Evolutionary conservation across 2,888 invertebrate genomes (phyloP), one percentile per base, ranked within the genome.

Genomic region (Girardia tigrina): DNA sequence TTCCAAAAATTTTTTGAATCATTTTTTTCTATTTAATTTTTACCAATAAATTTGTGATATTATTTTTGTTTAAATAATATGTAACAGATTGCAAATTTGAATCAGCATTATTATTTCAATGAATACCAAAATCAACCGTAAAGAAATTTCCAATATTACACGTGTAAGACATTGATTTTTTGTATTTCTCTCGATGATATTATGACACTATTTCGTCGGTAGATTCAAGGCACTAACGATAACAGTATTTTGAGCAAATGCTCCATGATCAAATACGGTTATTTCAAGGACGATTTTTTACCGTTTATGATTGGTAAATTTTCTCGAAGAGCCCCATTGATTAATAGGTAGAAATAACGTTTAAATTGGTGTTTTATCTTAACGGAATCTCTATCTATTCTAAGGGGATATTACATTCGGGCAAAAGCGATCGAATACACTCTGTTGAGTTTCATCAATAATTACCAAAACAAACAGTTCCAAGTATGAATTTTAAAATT

Each of bases 181-280:
- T n/a, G 23, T 56, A 20, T 12, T 56, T 56, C 56, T 56, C 23
- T 4, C 4, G 4, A 56, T 56, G n/a, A 8, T 56, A 8, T 4
- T 23, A 6, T 28, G 23, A 28, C 2, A 26, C 26, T 6, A 8
- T 71, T 12, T 12, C 20, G 23, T 71, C 28, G n/a, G 28, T 76
- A 86, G 85, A 85, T 86, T 20, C 85, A 85, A 79, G 84, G 84
- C 20, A 86, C 86, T 14, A 86, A 86, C 81, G 86, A 86, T 78
- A 84, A 82, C 78, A 85, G 85, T 78, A 85, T 85, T 71, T 81
- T 85, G 20, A 86, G 86, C 75, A 86, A 86, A 79, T 81, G 81
- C 75, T 86, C 86, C 0, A 85, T 84, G 81, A 81, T 82, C 16
- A 77, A 79, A 23, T 78, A 78, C 75, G 85, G 85, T 0, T 86